Conservation (phyloP, 2,113 vertebrate species). For the Gasterosteus aculeatus region DNA sequence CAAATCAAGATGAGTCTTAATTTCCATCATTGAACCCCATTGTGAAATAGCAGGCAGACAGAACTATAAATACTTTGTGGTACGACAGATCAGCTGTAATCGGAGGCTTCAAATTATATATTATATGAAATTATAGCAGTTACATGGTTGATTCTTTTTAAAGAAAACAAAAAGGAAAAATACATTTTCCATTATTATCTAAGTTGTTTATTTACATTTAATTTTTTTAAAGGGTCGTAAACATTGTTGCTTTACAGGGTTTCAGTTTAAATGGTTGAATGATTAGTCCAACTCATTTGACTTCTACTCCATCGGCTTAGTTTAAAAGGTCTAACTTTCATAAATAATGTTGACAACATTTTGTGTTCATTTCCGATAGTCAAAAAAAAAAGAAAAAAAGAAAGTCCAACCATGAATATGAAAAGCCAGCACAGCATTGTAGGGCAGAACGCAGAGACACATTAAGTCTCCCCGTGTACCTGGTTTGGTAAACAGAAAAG, state of each 20-base stretch:
- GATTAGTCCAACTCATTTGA: background rate
- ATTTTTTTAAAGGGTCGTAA: background rate
- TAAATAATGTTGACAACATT: background rate
- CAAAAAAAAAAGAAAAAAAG: background rate
- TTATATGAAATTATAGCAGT: background rate
- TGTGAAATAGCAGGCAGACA: background rate
- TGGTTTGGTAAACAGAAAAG: conserved; percentile 4
- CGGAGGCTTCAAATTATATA: background rate
- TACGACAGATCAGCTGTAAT: background rate
- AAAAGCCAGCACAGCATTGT: background rate
- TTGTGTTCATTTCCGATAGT: background rate
- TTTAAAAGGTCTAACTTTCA: background rate
- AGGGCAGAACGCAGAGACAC: background rate
- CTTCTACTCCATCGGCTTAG: background rate
- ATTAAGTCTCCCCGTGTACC: background rate
- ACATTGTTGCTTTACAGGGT: conserved; percentile 7
- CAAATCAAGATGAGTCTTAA: conserved; percentile 25
- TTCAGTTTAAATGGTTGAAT: background rate
- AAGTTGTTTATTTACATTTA: no score
- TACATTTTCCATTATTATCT: background rate
- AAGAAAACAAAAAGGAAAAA: conserved; percentile 58
- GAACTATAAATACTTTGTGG: background rate
- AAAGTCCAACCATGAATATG: background rate
- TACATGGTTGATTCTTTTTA: conserved; percentile 16
- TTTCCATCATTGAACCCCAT: conserved; percentile 19